Evolutionary conservation across 2,113 vertebrate genomes (phyloP), one percentile per base, ranked within the genome.

Genomic region (Pelecanoides urinatrix): DNA sequence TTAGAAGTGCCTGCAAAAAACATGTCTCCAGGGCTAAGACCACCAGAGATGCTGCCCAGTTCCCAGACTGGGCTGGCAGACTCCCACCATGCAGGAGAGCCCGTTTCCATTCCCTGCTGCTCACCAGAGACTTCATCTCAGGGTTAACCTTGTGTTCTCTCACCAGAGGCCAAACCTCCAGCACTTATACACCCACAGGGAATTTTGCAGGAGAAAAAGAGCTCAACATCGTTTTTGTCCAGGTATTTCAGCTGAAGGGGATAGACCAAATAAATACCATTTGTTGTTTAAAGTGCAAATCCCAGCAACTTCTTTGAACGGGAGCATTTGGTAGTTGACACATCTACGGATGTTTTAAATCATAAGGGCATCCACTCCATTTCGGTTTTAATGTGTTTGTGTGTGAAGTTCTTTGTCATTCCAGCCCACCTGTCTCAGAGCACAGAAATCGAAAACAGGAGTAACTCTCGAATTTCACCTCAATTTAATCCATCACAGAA

Each of bases 401-500:
- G 96, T 98, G 97, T 84, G 89, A 98, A 98, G 98, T 97, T 98
- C 97, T 98, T 98, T 98, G 98, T 98, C 98, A 98, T 98, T 98
- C 96, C 98, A 98, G 97, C 97, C 98, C 98, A 98, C 98, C 98
- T 98, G 98, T 98, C 97, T 98, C 94, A 95, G 96, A 98, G 96
- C 94, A 95, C 95, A 98, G 97, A 98, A 98, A 98, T 98, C 97
- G 88, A 98, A 98, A 98, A 97, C 98, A 98, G 98, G 97, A 98
- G 97, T 98, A 97, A 97, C 92, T 98, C 98, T 98, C 97, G 70
- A 97, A 98, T 98, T 98, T 98, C 98, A 98, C 98, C 97, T 98
- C 97, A 91, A 97, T 98, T 98, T 98, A 98, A 98, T 98, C 98
- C 97, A 98, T 98, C 98, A 98, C 97, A 97, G 98, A 98, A 98